Percentiles rank a stretch among this genome's conserved stretches.
Conservation (phyloP, 2,113 vertebrate genomes). For the Larimichthys polyactis region DNA sequence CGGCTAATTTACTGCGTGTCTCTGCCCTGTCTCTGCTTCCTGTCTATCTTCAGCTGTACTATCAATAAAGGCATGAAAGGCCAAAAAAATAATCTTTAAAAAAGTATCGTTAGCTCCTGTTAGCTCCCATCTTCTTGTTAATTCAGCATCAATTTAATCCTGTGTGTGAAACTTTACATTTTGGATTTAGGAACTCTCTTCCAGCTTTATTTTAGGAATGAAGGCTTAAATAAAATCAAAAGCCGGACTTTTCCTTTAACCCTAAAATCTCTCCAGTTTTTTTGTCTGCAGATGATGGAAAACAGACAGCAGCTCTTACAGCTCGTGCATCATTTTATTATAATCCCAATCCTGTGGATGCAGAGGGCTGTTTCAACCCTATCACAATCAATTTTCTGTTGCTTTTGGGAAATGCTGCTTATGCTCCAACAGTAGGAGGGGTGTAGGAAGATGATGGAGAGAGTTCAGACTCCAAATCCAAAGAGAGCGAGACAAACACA, state of each 20-base stretch:
- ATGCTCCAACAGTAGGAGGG: constrained; percentile 16
- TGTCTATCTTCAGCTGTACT: no score
- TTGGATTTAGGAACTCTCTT: no score
- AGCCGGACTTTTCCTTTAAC: constrained; percentile 37
- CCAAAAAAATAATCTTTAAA: no score
- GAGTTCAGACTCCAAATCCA: constrained; percentile 38
- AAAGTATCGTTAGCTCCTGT: no score
- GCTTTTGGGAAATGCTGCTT: constrained; percentile 49
- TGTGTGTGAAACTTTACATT: no score
- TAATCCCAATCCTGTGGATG: constrained; percentile 63
- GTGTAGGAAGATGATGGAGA: constrained; percentile 18
- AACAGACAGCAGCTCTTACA: constrained; percentile 38
- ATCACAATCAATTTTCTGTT: constrained; percentile 67
- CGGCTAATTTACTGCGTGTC: no score
- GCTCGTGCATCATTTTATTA: constrained; percentile 56
- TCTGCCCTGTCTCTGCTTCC: no score
- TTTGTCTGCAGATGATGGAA: constrained; percentile 59
- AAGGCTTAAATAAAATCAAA: constrained; percentile 26
- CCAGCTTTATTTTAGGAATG: no score
- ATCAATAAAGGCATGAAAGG: no score
- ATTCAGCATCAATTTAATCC: no score
- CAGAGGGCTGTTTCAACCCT: constrained; percentile 50
- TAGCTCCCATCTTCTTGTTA: no score
- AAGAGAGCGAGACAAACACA: constrained; percentile 33
- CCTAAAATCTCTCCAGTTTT: constrained; percentile 37